Evolutionary conservation across 2,888 invertebrate species (phyloP), one percentile per base, ranked within the genome.

Genomic region (Conomelus anceps): DNA sequence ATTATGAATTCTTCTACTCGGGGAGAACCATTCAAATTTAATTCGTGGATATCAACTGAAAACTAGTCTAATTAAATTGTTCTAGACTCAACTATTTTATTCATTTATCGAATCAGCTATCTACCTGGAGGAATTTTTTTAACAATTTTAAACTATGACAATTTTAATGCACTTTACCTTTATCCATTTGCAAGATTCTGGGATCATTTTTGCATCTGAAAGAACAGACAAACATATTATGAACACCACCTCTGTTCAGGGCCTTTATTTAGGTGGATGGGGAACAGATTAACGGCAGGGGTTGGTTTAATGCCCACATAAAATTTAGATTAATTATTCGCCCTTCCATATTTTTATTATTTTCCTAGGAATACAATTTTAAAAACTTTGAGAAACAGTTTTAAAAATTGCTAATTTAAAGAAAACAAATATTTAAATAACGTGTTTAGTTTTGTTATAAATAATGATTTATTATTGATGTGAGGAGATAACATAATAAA

Each of bases 121-220:
- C 11, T 41, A 41, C 3, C 41, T 41, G 41, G 17, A 63, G n/a
- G n/a, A n/a, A n/a, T n/a, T 63, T 63, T 63, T n/a, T 3, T 20
- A 63, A 63, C 63, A 26, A 11, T 26, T n/a, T n/a, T n/a, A n/a
- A n/a, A n/a, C 26, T 7, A 26, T 26, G 4, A 26, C 26, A n/a
- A 63, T n/a, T 63, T 63, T n/a, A 63, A 63, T n/a, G 63, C 86
- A 86, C 86, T 86, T 86, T 86, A 86, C 86, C 86, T 86, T 86
- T 86, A 86, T 86, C 86, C 86, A 86, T 86, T 86, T 86, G 86
- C 86, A 86, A 86, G 86, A 24, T 86, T 86, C 86, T 86, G 86
- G 86, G 24, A 86, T 86, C 86, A 86, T 24, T 86, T 86, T 86
- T 26, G 86, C 86, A 86, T 86, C 86, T 86, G 86, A 86, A 86